Conservation (phyloP, 1,140 invertebrate genomes). For the Drosophila bocki region DNA sequence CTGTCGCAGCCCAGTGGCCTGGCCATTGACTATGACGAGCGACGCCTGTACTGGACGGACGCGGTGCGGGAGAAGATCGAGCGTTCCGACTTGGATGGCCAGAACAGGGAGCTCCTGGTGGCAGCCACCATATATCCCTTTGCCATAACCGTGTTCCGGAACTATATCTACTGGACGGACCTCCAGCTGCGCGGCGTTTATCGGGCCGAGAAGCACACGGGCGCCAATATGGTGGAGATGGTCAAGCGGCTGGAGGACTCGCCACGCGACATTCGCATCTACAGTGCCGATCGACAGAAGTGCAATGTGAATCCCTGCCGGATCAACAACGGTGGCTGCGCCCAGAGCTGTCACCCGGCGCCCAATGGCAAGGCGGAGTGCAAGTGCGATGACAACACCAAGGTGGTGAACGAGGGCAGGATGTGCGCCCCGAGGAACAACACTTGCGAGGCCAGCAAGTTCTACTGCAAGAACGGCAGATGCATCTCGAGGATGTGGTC, state of each 20-base stretch:
- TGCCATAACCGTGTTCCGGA: conserved; percentile 95
- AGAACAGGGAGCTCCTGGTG: conserved; percentile 91
- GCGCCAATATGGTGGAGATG: conserved; percentile 97
- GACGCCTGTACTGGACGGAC: conserved; percentile 99
- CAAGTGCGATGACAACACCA: conserved; percentile 93
- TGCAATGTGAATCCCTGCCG: conserved; percentile 94
- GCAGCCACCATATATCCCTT: conserved; percentile 98
- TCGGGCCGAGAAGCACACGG: conserved; percentile 98
- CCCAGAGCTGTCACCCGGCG: conserved; percentile 96
- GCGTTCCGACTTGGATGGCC: conserved; percentile 94
- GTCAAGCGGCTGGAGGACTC: conserved; percentile 96
- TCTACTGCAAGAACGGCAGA: conserved; percentile 96
- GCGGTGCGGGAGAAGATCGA: conserved; percentile 99
- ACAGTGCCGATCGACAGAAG: conserved; percentile 91
- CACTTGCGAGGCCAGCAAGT: conserved; percentile 95
- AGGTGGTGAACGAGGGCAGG: conserved; percentile 95
- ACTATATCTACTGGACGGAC: conserved; percentile 99
- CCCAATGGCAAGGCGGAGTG: conserved; percentile 94
- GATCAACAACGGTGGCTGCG: conserved; percentile 98
- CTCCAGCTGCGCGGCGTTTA: conserved; percentile 97
- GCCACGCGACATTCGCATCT: conserved; percentile 96
- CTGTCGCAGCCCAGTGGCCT: conserved; percentile 98
- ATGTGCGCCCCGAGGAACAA: conserved; percentile 96
- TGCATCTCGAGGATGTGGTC: conserved; percentile 98
- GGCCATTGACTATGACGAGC: conserved; percentile 97